Base-by-base conservation (phyloP, 2,888 invertebrate genomes). In the Spilarctia lutea region DNA sequence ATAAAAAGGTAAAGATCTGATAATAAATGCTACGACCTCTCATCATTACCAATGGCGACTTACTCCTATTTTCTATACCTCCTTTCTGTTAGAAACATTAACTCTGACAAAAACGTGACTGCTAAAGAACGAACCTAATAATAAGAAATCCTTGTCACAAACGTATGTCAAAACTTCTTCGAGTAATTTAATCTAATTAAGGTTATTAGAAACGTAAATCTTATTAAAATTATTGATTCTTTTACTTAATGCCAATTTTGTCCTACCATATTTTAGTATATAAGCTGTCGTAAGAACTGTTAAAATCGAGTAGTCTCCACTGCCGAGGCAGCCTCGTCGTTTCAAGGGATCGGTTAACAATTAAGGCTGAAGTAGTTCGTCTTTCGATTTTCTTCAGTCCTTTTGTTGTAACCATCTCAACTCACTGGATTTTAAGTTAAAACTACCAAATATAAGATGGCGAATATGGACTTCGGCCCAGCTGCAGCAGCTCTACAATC, bases 281-380 rank as follows among this genome's bases (percentile, higher is more conserved):
- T 91, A 94, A 94, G 92, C 87, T 87, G 85, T 76, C 73, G 79
- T 75, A 66, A 74, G 75, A 76, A 77, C 72, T 76, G 74, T 74
- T 83, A 83, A 86, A 83, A 83, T 79, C 90, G 95, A 96, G 95
- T 94, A 94, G 94, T 92, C 93, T 94, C 94, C 94, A 90, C 91
- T 90, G 88, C 91, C 90, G 91, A 86, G 92, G 91, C 92, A 86
- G 83, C 86, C 90, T 90, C 86, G 85, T 91, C 89, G 87, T 89
- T 81, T 77, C 81, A 86, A 87, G 94, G 89, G 95, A 90, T 91
- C 86, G 94, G 95, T 94, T 92, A 69, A 68, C 68, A 89, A 87
- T 91, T 89, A 94, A 95, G 92, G 92, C 96, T 96, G 96, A 92
- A 96, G 96, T 96, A 96, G 96, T 96, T 96, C 96, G 95, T 92